Base-by-base conservation (phyloP, 2,113 vertebrate genomes). In the Callipepla californica region DNA sequence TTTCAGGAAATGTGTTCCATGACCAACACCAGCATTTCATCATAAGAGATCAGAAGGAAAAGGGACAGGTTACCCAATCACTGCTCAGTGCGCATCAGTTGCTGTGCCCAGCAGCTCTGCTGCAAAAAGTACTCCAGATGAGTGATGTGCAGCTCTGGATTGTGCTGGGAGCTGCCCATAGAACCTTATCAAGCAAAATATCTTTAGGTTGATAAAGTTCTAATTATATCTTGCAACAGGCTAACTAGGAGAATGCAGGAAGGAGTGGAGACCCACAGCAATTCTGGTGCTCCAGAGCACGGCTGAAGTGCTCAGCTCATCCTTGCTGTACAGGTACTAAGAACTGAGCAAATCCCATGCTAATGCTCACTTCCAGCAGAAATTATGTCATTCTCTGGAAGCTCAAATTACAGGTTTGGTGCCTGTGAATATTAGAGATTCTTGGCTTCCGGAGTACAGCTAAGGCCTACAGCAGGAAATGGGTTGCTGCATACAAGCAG, bases 351-450 rank as follows among this genome's bases (percentile, higher is more conserved):
- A 87, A 65, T 76, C 59, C 62, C 5, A 0, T 53, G 44, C 17
- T 91, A 95, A 92, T 92, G 69, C n/a, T 69, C 0, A 0, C 74
- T 89, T 89, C 93, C 68, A 83, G 66, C 45, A 90, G 79, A 85
- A 94, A 90, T 63, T 20, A 50, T 2, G 5, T 80, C 80, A 86
- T 90, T 57, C 53, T 72, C 28, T 74, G 80, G 63, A 90, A 94
- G 57, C 65, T 85, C 87, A 93, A 96, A 93, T 94, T 83, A 86
- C 65, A 86, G 87, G 58, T 72, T 89, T 92, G 51, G 61, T 63
- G 19, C 22, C 38, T 80, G 16, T 11, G 26, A 87, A 51, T 58
- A 74, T 80, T 77, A 91, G 72, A 88, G 83, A 88, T 80, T n/a
- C 38, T 90, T 47, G 15, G 8, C 83, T 83, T 73, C 34, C 73